Evolutionary conservation across 2,797 vertebrate species (phyloP).

Genomic region (Syngnathus rostellatus): DNA sequence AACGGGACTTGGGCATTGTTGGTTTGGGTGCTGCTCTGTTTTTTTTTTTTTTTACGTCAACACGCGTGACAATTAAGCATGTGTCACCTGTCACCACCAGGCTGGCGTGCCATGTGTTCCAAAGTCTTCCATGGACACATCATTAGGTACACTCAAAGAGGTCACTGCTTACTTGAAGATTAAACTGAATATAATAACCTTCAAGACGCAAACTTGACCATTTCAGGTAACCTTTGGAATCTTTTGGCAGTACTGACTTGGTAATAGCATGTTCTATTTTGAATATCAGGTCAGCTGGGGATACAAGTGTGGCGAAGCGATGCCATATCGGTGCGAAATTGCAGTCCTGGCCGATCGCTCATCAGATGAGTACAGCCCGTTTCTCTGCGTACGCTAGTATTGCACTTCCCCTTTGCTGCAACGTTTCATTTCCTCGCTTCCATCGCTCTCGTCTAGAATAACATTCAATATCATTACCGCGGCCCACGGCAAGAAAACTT

Average conservation of each 20-base stretch:
- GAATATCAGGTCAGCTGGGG: too few relatives aligned
- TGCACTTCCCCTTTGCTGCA: not conserved
- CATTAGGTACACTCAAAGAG: not conserved
- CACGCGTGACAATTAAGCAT: not conserved
- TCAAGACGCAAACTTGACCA: too few relatives aligned
- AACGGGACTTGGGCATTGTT: not conserved
- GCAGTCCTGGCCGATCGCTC: too few relatives aligned
- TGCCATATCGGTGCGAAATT: too few relatives aligned
- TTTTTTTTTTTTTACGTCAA: not conserved
- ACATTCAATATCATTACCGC: not conserved
- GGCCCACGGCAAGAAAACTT: not conserved
- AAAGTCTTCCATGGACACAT: not conserved
- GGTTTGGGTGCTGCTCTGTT: not conserved
- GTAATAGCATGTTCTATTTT: too few relatives aligned
- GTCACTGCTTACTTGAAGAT: too few relatives aligned
- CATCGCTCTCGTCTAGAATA: not conserved
- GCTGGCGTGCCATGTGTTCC: not conserved
- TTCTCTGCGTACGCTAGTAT: not conserved
- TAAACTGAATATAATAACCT: too few relatives aligned
- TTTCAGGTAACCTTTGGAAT: too few relatives aligned
- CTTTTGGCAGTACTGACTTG: too few relatives aligned
- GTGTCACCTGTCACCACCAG: not conserved
- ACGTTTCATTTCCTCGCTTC: too few relatives aligned
- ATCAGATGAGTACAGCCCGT: too few relatives aligned
- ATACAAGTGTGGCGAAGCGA: too few relatives aligned